These are phyloP conservation scores for Tachycineta bicolor DNA, from an alignment of 2,113 vertebrate species.

Conservation along the genomic window DNA sequence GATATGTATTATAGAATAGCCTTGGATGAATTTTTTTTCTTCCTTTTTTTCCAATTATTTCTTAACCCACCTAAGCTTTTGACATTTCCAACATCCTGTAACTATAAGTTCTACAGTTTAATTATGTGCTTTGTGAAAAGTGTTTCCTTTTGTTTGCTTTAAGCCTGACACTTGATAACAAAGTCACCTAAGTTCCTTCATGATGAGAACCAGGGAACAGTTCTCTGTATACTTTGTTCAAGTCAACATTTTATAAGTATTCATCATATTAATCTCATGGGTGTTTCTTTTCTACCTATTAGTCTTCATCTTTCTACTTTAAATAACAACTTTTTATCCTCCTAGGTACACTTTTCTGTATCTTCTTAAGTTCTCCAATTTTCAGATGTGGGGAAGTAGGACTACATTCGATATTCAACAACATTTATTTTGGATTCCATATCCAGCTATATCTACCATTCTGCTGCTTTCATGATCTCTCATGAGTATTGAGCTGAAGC, in stretches of 20 bases:
- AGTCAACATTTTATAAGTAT: background rate
- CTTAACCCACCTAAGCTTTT: slow-evolving; percentile 12
- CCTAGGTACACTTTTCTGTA: background rate
- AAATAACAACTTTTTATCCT: background rate
- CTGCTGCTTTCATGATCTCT: background rate
- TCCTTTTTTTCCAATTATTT: slow-evolving; percentile 1
- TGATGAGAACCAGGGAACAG: background rate
- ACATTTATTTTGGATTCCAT: background rate
- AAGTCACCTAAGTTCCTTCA: background rate
- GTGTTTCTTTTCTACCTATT: background rate
- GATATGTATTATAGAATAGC: background rate
- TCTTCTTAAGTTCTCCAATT: background rate
- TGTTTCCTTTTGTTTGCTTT: slow-evolving; percentile 49
- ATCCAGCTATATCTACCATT: background rate
- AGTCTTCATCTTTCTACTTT: background rate
- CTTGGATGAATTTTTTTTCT: background rate
- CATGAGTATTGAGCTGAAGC: background rate
- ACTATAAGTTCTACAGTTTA: background rate
- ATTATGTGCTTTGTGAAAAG: slow-evolving; percentile 29
- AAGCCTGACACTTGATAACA: background rate
- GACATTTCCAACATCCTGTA: slow-evolving; percentile 18
- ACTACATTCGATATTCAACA: background rate
- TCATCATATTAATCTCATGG: background rate
- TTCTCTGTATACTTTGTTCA: background rate
- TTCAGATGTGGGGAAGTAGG: background rate